Evolutionary conservation across 2,797 vertebrate species (phyloP).

Genomic region (Hemibagrus guttatus): DNA sequence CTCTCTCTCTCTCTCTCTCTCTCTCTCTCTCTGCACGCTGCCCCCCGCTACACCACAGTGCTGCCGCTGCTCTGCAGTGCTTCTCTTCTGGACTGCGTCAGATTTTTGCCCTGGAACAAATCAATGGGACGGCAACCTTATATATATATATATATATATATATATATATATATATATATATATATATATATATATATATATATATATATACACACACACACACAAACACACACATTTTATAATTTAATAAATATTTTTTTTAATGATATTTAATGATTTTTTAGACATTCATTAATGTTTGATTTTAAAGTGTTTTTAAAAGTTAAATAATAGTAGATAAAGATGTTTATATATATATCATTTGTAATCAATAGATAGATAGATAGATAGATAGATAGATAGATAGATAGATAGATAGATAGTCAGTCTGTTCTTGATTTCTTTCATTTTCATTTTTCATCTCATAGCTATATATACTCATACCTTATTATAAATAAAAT

Average conservation of each 20-base stretch:
- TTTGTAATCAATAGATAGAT: neutral
- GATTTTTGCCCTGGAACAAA: constrained; percentile 40
- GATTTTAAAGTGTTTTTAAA: no score
- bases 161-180: no score
- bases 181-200: no score
- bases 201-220: no score
- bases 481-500: neutral
- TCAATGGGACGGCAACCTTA: constrained; percentile 11
- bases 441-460: neutral
- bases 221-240: no score
- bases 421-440: neutral
- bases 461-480: no score
- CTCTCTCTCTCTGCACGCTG: neutral
- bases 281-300: no score
- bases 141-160: no score
- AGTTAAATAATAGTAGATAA: no score
- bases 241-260: no score
- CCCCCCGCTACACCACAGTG: neutral
- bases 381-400: constrained; percentile 10
- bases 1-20: constrained; percentile 21
- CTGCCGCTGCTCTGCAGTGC: constrained; percentile 23
- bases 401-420: neutral
- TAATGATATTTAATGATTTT: no score
- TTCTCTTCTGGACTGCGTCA: constrained; percentile 42
- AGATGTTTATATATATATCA: neutral